Base-by-base conservation (phyloP, 2,888 invertebrate species). In the Lampropteryx suffumata region DNA sequence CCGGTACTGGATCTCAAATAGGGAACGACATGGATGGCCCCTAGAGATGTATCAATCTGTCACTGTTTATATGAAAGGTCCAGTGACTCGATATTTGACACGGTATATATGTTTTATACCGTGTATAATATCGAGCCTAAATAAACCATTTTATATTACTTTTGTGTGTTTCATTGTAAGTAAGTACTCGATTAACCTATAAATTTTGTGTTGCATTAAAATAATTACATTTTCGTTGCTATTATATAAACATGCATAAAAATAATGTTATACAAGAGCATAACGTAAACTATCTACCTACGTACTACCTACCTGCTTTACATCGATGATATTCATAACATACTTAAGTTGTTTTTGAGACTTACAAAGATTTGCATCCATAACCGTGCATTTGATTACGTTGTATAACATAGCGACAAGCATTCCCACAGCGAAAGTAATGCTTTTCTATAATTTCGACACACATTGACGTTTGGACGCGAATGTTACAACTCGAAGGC, bases 371-470 rank as follows among this genome's bases (percentile, higher is more conserved):
- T 39, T 48, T 40, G 32, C 26, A 39, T 35, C 28, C 21, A 32
- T 40, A 40, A 40, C 29, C 29, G 14, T 12, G 21, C 24, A 28
- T 41, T 41, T 17, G 13, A 45, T 44, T 21, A 45, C 34, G 32
- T 45, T 37, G 39, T 43, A 40, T 49, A 39, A 46, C 46, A 43
- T 35, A 50, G 47, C 36, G 30, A 37, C 7, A 35, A 42, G 12
- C 12, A 30, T 44, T 27, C 29, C 30, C 13, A 30, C 35, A 29
- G 52, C 53, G 60, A 61, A 59, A 64, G 64, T 61, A 57, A 57
- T 57, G 55, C 49, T 17, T 21, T 6, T 6, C n/a, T 21, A 17
- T 6, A 14, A 10, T 6, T 34, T 5, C 2, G 12, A 27, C 50
- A 42, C 11, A 50, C 50, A 50, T 50, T 7, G 43, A 11, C 10